Evolutionary conservation across 2,888 invertebrate genomes (phyloP).

Genomic region (Ophion slaviceki): DNA sequence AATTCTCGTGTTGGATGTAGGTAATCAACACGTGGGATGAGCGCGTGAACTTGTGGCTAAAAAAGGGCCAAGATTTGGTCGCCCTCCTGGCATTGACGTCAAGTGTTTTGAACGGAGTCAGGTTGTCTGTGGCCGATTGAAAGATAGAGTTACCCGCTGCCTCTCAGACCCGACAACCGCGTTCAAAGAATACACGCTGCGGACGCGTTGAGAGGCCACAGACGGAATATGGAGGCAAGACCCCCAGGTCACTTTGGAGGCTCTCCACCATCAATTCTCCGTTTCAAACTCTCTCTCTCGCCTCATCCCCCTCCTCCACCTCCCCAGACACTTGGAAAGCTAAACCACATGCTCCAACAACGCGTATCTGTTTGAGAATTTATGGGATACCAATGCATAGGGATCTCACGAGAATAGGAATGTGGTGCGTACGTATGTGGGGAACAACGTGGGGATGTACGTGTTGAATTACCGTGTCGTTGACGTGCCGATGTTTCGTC

Average conservation of each 20-base stretch:
- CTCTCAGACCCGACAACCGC: conserved; percentile 33
- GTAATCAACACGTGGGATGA: conserved; percentile 61
- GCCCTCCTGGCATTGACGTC: conserved; percentile 6
- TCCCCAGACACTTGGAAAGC: conserved; percentile 44
- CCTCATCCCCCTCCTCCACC: conserved; percentile 7
- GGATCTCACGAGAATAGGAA: not conserved
- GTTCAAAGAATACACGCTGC: conserved; percentile 10
- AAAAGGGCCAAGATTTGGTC: conserved; percentile 24
- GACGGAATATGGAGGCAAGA: conserved; percentile 23
- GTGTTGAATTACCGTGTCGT: not conserved
- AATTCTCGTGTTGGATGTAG: conserved; percentile 2
- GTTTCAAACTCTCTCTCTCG: conserved; percentile 31
- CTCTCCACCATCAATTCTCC: conserved; percentile 49
- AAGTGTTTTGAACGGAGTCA: conserved; percentile 43
- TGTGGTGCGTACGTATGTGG: not conserved
- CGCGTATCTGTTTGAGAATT: conserved; percentile 46
- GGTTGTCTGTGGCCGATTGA: conserved; percentile 16
- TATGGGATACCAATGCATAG: conserved; percentile 49
- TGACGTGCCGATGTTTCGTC: not conserved
- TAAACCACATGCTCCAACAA: conserved; percentile 60
- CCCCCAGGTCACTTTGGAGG: conserved; percentile 24
- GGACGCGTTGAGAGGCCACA: conserved; percentile 14
- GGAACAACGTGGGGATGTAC: not conserved
- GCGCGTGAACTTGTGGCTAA: conserved; percentile 2
- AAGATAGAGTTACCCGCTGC: conserved; percentile 58